phyloP scores from a whole-genome alignment of 2,797 vertebrate genomes.

The Loris lydekkerianus region DNA sequence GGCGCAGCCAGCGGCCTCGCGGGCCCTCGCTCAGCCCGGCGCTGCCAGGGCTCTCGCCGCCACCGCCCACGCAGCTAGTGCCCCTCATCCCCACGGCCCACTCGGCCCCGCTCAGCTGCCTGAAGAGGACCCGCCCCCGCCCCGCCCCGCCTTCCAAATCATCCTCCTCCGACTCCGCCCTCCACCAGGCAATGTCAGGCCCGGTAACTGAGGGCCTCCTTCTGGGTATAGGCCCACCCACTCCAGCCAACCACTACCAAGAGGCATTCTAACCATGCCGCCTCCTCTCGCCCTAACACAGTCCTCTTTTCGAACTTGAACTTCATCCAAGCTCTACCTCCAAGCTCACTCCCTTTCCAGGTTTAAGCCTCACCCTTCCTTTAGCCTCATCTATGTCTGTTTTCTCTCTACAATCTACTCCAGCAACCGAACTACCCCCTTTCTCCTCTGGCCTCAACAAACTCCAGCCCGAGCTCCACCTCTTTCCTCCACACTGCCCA shows the following conservation, averaged over 20 bases:
- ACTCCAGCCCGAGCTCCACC: not conserved
- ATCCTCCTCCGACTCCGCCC: not conserved
- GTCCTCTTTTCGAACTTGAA: too few species aligned
- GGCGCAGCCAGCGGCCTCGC: conserved; percentile 91
- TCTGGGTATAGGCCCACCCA: not conserved
- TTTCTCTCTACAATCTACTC: not conserved
- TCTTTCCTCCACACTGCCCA: not conserved
- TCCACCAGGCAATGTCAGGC: not conserved
- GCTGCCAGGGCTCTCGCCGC: conserved; percentile 69
- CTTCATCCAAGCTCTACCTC: not conserved
- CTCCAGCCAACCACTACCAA: not conserved
- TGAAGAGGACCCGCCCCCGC: not conserved
- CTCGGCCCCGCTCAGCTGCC: not conserved
- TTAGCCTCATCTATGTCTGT: not conserved
- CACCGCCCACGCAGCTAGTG: conserved; percentile 78
- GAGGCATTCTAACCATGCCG: not conserved
- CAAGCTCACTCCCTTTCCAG: fast-evolving
- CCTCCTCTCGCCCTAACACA: not conserved
- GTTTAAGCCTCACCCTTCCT: too few species aligned
- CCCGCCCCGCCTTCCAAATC: not conserved
- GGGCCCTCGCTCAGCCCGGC: conserved; percentile 82
- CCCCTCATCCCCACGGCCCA: conserved; percentile 80
- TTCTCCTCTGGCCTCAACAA: not conserved
- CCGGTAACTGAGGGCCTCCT: not conserved
- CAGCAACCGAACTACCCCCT: not conserved